Evolutionary conservation across 2,113 vertebrate species (phyloP).

Genomic region (Pteropus alecto): DNA sequence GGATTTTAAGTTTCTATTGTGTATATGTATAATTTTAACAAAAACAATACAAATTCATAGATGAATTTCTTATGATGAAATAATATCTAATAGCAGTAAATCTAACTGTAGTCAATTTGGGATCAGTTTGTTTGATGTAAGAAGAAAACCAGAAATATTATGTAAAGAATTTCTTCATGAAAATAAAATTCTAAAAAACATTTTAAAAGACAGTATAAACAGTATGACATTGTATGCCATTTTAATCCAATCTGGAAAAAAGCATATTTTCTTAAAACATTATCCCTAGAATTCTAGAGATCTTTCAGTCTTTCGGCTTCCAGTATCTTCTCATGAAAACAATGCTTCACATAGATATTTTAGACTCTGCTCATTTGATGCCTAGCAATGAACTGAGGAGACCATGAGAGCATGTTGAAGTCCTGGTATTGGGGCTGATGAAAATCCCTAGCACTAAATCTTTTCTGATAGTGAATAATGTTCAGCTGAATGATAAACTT

Average conservation of each 20-base stretch:
- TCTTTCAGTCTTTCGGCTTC: background rate
- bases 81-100: background rate
- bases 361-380: background rate
- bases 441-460: background rate
- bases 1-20: slow-evolving; percentile 9
- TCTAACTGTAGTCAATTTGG: background rate
- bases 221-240: background rate
- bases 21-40: background rate
- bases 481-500: background rate
- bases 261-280: background rate
- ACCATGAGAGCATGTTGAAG: background rate
- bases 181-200: background rate
- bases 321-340: background rate
- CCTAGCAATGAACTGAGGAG: background rate
- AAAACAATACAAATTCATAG: slow-evolving; percentile 19
- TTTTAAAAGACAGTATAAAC: background rate
- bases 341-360: background rate
- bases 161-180: background rate
- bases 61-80: background rate
- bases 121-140: background rate
- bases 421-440: background rate
- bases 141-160: background rate
- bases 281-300: background rate
- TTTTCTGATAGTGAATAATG: background rate
- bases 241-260: background rate